phyloP scores from a whole-genome alignment of 2,113 vertebrate genomes.

The Rhodinocichla rosea region DNA sequence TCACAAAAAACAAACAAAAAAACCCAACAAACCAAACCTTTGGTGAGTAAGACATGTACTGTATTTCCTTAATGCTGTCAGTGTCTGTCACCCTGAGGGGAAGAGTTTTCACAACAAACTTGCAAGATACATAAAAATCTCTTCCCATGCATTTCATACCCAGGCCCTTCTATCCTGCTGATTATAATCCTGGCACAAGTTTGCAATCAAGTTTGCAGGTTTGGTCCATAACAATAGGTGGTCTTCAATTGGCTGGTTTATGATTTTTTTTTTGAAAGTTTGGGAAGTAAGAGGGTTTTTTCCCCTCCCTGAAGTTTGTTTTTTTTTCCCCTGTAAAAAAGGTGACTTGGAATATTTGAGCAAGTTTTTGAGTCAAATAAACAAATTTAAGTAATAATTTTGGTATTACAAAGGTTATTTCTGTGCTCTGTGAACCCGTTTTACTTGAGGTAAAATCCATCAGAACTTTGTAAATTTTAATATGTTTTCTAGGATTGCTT shows the following conservation, averaged over 20 bases:
- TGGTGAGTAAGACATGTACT: neutral
- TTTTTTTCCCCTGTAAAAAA: neutral
- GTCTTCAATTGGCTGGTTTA: neutral
- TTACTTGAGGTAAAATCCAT: neutral
- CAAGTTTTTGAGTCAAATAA: neutral
- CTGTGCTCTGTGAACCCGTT: neutral
- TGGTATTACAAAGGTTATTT: neutral
- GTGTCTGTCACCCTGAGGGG: neutral
- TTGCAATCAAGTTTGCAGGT: neutral
- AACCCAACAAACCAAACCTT: neutral
- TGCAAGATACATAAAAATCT: neutral
- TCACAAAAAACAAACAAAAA: neutral
- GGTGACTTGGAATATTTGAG: neutral
- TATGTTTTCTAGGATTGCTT: neutral
- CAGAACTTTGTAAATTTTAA: neutral
- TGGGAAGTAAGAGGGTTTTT: neutral
- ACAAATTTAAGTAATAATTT: neutral
- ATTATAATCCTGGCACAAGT: neutral
- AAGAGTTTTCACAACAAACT: neutral
- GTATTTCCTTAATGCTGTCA: neutral
- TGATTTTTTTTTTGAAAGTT: neutral
- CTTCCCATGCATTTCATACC: neutral
- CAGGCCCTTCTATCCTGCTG: neutral
- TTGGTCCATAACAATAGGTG: neutral
- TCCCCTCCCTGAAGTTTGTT: neutral